A percentile compares a stretch with the other conserved stretches of the same genome.
These are phyloP conservation scores for Chionis minor DNA, from an alignment of 2,113 vertebrate genomes.

Conservation along the genomic window DNA sequence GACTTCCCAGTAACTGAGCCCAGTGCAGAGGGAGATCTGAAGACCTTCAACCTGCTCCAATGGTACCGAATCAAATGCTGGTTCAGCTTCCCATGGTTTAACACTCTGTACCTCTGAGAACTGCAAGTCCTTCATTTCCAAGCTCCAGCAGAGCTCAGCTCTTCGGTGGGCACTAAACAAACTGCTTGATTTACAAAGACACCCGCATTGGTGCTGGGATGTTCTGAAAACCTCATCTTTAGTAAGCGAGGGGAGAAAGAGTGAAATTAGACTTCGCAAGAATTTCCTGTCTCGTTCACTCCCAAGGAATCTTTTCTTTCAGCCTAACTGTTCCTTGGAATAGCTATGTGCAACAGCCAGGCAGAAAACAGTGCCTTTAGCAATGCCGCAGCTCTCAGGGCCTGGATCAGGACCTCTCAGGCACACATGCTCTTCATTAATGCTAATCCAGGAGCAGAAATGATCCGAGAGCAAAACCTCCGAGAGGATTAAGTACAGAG, in stretches of 20 bases:
- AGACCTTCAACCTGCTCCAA: not conserved
- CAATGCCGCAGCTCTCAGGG: not conserved
- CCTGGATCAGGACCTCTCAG: not conserved
- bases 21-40: not conserved
- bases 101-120: not conserved
- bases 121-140: not conserved
- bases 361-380: not conserved
- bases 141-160: not conserved
- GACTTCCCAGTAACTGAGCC: not conserved
- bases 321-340: not conserved
- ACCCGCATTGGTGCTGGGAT: not conserved
- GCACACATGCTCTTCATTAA: conserved; percentile 51
- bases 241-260: not conserved
- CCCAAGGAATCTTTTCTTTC: not conserved
- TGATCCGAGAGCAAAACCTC: not conserved
- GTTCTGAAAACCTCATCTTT: not conserved
- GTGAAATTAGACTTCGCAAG: not conserved
- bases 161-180: not conserved
- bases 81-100: not conserved
- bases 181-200: not conserved
- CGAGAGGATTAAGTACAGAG: not conserved
- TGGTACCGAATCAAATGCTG: not conserved
- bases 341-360: not conserved
- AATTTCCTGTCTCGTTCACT: not conserved
- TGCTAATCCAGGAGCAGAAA: conserved; percentile 26